Conservation (phyloP, 2,888 invertebrate genomes). For the Osmoderma eremita region DNA sequence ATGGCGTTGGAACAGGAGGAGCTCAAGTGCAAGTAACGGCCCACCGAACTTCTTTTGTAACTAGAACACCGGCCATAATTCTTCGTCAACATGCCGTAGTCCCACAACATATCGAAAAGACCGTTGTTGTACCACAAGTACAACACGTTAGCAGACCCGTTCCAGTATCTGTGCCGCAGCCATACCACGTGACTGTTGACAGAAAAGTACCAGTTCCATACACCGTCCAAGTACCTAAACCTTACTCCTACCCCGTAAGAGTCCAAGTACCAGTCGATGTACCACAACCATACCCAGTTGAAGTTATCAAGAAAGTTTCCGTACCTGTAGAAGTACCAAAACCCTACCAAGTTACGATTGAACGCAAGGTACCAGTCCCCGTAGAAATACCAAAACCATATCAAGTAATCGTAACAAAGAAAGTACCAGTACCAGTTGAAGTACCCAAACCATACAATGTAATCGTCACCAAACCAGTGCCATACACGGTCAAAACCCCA, state of each 20-base stretch:
- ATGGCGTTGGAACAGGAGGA: background rate
- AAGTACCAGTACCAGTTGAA: slow-evolving; percentile 52
- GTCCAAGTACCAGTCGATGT: slow-evolving; percentile 52
- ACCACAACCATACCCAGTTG: slow-evolving; percentile 44
- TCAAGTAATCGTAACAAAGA: slow-evolving; percentile 55
- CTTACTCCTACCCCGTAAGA: slow-evolving; percentile 44
- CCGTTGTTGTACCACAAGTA: slow-evolving; percentile 37
- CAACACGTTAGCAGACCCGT: slow-evolving; percentile 46
- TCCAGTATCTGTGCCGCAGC: slow-evolving; percentile 54
- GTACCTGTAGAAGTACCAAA: slow-evolving; percentile 55
- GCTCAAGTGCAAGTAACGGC: slow-evolving; percentile 5
- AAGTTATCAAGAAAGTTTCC: slow-evolving; percentile 47
- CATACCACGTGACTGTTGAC: slow-evolving; percentile 54
- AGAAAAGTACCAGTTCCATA: slow-evolving; percentile 41
- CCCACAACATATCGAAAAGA: slow-evolving; percentile 28
- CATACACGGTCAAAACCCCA: slow-evolving; percentile 52
- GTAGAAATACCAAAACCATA: slow-evolving; percentile 58
- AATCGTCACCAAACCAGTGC: slow-evolving; percentile 51
- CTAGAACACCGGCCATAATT: slow-evolving; percentile 1
- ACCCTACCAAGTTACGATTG: slow-evolving; percentile 54
- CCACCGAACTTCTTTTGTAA: slow-evolving; percentile 16
- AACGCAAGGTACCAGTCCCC: slow-evolving; percentile 40
- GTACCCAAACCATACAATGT: slow-evolving; percentile 47
- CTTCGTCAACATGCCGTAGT: slow-evolving; percentile 15
- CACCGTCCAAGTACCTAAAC: slow-evolving; percentile 48